Evolutionary conservation across 1,140 invertebrate genomes (phyloP).

Genomic region (Lerema accius): DNA sequence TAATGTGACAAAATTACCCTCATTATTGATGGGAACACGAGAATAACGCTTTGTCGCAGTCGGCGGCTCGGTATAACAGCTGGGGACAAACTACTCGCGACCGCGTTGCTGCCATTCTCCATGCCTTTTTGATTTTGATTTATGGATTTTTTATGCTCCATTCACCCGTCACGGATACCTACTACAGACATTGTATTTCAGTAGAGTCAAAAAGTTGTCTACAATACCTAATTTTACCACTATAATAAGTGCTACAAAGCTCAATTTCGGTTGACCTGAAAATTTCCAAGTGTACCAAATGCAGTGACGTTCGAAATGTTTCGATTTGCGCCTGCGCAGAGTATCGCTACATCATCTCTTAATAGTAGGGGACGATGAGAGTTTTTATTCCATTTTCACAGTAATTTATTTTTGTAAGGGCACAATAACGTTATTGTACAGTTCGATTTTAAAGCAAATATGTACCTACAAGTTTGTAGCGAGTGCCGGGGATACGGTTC

Average conservation of each 20-base stretch:
- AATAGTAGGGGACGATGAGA: constrained; percentile 76
- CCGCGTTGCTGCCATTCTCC: constrained; percentile 78
- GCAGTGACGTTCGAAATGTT: constrained; percentile 47
- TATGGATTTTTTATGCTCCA: constrained; percentile 82
- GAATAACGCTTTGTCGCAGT: constrained; percentile 60
- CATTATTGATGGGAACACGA: constrained; percentile 76
- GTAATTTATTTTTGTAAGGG: constrained; percentile 77
- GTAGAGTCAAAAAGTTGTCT: constrained; percentile 20
- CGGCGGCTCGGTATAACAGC: constrained; percentile 57
- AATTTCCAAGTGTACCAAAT: constrained; percentile 34
- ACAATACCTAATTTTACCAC: constrained; percentile 25
- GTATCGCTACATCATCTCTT: constrained; percentile 79
- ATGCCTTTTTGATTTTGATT: constrained; percentile 85
- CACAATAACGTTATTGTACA: constrained; percentile 73
- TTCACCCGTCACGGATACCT: constrained; percentile 77
- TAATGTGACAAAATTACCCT: constrained; percentile 82
- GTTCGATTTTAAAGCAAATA: constrained; percentile 80
- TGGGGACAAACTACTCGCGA: constrained; percentile 74
- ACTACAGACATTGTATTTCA: constrained; percentile 65
- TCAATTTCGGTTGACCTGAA: constrained; percentile 34
- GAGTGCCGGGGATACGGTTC: constrained; percentile 67
- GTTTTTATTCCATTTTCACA: constrained; percentile 81
- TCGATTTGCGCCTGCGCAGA: constrained; percentile 66
- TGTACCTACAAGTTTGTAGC: constrained; percentile 61
- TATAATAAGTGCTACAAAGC: constrained; percentile 29